A percentile compares a stretch with the other conserved stretches of the same genome.
These are phyloP conservation scores for Melanotus villosus DNA, from an alignment of 2,888 invertebrate species.

Conservation along the genomic window DNA sequence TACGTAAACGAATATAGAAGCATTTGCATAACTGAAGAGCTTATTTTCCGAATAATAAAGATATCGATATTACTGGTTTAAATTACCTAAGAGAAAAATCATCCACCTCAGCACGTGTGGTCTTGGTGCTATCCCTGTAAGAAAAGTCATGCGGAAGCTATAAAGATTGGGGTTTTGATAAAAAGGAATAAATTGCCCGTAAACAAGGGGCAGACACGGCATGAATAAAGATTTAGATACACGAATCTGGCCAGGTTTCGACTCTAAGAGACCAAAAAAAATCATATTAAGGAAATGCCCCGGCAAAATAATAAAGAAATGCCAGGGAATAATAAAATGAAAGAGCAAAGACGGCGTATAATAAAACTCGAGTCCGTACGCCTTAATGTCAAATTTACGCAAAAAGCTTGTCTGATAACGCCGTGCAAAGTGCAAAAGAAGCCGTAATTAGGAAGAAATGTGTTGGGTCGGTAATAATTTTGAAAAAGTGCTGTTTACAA, in stretches of 20 bases:
- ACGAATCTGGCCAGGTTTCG: constrained; percentile 19
- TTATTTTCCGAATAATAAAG: constrained; percentile 4
- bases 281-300: constrained; percentile 17
- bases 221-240: constrained; percentile 32
- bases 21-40: constrained; percentile 15
- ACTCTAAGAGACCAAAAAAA: constrained; percentile 12
- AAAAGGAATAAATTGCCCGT: constrained; percentile 50
- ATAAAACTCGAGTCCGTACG: constrained; percentile 12
- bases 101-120: too few relatives aligned
- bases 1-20: background rate
- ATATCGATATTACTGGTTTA: too few relatives aligned
- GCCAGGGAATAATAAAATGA: constrained; percentile 8
- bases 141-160: constrained; percentile 51
- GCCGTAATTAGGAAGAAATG: constrained; percentile 27
- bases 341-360: constrained; percentile 8
- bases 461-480: constrained; percentile 6
- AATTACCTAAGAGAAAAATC: too few relatives aligned
- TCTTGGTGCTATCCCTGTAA: constrained; percentile 44
- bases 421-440: constrained; percentile 25
- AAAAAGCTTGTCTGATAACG: constrained; percentile 26
- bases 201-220: constrained; percentile 42
- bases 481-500: constrained; percentile 10
- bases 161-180: constrained; percentile 50
- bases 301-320: constrained; percentile 8
- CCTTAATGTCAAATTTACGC: constrained; percentile 28